Percentiles rank a stretch among this genome's conserved stretches.
Conservation (phyloP, 2,113 vertebrate species). For the Leucosticte australis region DNA sequence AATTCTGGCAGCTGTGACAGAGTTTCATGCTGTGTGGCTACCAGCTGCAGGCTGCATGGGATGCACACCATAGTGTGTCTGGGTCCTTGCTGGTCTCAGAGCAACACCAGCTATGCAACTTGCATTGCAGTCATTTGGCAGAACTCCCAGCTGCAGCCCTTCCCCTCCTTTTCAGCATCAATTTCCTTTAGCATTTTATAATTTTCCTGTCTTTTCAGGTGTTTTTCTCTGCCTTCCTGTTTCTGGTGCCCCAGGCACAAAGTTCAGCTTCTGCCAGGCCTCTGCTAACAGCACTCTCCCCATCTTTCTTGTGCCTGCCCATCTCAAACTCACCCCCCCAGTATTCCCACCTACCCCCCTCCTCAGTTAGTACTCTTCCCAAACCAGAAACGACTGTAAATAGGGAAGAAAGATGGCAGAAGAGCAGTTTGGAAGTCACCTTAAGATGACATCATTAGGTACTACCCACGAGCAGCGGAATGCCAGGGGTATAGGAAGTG, state of each 20-base stretch:
- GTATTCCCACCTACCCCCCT: background rate
- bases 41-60: background rate
- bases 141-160: background rate
- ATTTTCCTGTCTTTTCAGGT: background rate
- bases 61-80: fast-evolving
- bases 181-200: background rate
- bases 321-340: background rate
- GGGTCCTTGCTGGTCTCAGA: background rate
- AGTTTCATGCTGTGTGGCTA: background rate
- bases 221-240: background rate
- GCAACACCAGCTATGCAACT: background rate
- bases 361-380: background rate
- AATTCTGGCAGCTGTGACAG: background rate
- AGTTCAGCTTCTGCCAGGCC: background rate
- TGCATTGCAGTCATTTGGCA: background rate
- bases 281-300: background rate
- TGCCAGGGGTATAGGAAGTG: fast-evolving
- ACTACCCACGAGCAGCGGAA: background rate
- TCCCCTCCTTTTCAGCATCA: background rate
- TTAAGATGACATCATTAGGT: background rate
- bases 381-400: background rate
- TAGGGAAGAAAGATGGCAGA: background rate
- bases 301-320: background rate
- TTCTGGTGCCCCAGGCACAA: background rate
- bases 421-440: background rate